A percentile compares a stretch with the other conserved stretches of the same genome.
Evolutionary conservation across 2,888 invertebrate species (phyloP).

Genomic region (Dichetophora obliterata): DNA sequence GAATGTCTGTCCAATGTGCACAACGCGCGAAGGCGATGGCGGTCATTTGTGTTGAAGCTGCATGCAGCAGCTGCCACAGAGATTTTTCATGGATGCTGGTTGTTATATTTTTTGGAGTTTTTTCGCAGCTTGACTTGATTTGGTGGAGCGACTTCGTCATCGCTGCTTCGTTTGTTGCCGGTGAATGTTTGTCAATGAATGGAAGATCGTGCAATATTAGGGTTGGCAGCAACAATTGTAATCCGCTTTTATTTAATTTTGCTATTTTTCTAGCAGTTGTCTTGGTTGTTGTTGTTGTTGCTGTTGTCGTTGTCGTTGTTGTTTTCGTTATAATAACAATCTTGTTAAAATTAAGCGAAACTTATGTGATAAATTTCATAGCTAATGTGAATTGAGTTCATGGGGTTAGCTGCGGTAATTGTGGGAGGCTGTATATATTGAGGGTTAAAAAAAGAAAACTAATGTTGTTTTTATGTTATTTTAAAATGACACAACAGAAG

Average conservation of each 20-base stretch:
- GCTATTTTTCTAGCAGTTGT: neutral
- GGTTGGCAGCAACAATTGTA: slow-evolving; percentile 33
- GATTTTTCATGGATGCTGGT: neutral
- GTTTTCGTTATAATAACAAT: neutral
- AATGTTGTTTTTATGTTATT: neutral
- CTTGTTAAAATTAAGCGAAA: slow-evolving; percentile 34
- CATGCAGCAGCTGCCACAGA: neutral
- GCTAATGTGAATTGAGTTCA: slow-evolving; percentile 21
- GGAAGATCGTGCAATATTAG: slow-evolving; percentile 39
- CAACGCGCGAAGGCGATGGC: neutral
- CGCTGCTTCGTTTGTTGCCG: slow-evolving; percentile 4
- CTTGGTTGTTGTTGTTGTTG: neutral
- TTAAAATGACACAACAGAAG: too few species aligned
- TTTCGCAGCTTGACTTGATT: neutral
- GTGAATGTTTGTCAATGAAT: slow-evolving; percentile 44
- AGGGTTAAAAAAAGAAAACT: neutral
- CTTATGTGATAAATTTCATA: slow-evolving; percentile 23
- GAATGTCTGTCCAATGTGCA: neutral
- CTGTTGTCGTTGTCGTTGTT: neutral
- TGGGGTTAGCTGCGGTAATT: neutral
- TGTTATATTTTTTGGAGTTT: slow-evolving; percentile 25
- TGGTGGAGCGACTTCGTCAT: slow-evolving; percentile 2
- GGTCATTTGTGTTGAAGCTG: neutral
- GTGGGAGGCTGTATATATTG: neutral
- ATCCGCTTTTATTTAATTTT: slow-evolving; percentile 23